These are phyloP conservation scores for Ametastegia equiseti DNA, from an alignment of 2,888 invertebrate genomes.

Conservation along the genomic window DNA sequence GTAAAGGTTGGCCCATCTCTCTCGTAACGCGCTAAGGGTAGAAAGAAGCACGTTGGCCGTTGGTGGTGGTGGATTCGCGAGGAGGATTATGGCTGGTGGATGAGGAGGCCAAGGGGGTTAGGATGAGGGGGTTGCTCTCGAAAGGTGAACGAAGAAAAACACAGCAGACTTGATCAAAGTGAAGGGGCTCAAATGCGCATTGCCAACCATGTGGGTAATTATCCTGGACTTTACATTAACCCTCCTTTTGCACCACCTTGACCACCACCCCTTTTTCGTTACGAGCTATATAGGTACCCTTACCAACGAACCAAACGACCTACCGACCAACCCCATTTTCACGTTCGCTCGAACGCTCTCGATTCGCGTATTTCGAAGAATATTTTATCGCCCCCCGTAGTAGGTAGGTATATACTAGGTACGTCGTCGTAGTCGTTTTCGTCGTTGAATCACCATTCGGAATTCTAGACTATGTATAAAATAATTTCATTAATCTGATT, in stretches of 20 bases:
- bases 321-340: constrained; percentile 45
- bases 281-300: constrained; percentile 45
- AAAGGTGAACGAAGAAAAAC: constrained; percentile 75
- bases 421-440: too few relatives aligned
- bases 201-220: constrained; percentile 75
- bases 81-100: too few relatives aligned
- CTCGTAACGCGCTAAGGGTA: constrained; percentile 29
- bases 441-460: constrained; percentile 40
- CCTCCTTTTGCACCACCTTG: constrained; percentile 60
- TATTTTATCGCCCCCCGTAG: constrained; percentile 48
- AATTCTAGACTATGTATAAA: constrained; percentile 54
- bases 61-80: constrained; percentile 45
- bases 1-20: constrained; percentile 43
- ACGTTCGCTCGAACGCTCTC: constrained; percentile 24
- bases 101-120: constrained; percentile 8
- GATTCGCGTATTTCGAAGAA: constrained; percentile 44
- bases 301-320: too few relatives aligned
- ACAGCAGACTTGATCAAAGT: constrained; percentile 74
- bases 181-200: constrained; percentile 68
- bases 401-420: too few relatives aligned
- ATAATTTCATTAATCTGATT: constrained; percentile 74
- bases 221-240: constrained; percentile 74
- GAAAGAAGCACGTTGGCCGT: background rate
- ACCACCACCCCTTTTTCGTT: constrained; percentile 49
- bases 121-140: constrained; percentile 56